Conservation (phyloP, 2,888 invertebrate species). For the Prostheceraeus crozeri region DNA sequence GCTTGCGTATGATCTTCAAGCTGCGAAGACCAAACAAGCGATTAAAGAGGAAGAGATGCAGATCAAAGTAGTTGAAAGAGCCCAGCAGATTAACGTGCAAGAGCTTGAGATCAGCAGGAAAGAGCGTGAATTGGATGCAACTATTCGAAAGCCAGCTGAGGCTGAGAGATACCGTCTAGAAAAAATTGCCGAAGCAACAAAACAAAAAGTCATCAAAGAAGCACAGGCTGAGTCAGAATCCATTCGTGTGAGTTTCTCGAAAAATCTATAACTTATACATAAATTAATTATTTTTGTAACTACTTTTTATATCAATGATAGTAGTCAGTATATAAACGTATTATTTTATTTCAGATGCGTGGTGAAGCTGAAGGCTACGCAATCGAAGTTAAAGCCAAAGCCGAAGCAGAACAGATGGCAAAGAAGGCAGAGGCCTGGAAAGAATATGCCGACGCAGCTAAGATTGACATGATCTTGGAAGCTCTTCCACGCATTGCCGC, state of each 20-base stretch:
- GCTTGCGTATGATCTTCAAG: conserved; percentile 55
- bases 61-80: conserved; percentile 73
- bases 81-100: conserved; percentile 82
- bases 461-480: conserved; percentile 80
- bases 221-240: conserved; percentile 91
- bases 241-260: conserved; percentile 62
- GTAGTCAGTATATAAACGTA: not conserved
- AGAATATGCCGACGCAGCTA: conserved; percentile 70
- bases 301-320: too few relatives aligned
- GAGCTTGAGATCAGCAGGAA: conserved; percentile 87
- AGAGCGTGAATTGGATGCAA: conserved; percentile 84
- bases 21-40: conserved; percentile 71
- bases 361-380: conserved; percentile 73
- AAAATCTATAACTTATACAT: too few relatives aligned
- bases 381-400: conserved; percentile 83
- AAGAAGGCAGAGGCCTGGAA: conserved; percentile 94
- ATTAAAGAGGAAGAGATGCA: conserved; percentile 97
- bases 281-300: too few relatives aligned
- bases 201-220: conserved; percentile 69
- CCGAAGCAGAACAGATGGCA: conserved; percentile 92
- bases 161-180: conserved; percentile 84
- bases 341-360: conserved; percentile 61
- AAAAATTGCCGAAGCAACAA: conserved; percentile 86
- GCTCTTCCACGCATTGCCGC: conserved; percentile 68
- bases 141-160: conserved; percentile 83